Evolutionary conservation across 2,113 vertebrate species (phyloP), one percentile per base, ranked within the genome.

Genomic region (Atractosteus spatula): DNA sequence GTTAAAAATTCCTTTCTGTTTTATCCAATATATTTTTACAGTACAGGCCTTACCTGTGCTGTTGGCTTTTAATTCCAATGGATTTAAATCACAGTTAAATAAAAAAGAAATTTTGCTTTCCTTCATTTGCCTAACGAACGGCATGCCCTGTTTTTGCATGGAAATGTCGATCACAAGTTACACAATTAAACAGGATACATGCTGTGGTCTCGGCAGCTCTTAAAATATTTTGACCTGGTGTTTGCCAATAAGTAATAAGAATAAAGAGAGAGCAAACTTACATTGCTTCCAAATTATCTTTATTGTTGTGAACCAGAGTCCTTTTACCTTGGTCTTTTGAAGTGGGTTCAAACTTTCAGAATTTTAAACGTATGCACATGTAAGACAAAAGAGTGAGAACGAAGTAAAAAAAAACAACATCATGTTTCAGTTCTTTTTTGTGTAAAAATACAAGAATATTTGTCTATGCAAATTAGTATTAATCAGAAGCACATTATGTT

Each of bases 351-450:
- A 77, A 76, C 76, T 71, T n/a, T 57, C 68, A 66, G 66, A 55
- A 11, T 78, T 76, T 76, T 82, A 79, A 80, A 79, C 68, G 75
- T 71, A 71, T 79, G 73, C 79, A 82, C 77, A 80, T 82, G 80
- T 76, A 66, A 29, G 61, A 70, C 69, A 70, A 68, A 47, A 14
- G 54, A 47, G 67, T 41, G 72, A 59, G 44, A 29, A 63, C 43
- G 7, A 11, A 51, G 68, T 29, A 14, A 14, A 14, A 62, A 41
- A 67, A 59, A 51, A 62, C 55, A 59, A 57, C 61, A 74, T 69
- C 47, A 56, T 70, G 67, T 63, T 74, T 66, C 29, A 42, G 71
- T 68, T 68, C 44, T 45, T 42, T 4, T 0, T 4, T 7, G 55
- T 7, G 12, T 41, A 65, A 55, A 41, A 73, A 44, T 57, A 68